Percentiles rank a stretch among this genome's conserved stretches.
Evolutionary conservation across 2,113 vertebrate genomes (phyloP).

Genomic region (Catharus bicknelli): DNA sequence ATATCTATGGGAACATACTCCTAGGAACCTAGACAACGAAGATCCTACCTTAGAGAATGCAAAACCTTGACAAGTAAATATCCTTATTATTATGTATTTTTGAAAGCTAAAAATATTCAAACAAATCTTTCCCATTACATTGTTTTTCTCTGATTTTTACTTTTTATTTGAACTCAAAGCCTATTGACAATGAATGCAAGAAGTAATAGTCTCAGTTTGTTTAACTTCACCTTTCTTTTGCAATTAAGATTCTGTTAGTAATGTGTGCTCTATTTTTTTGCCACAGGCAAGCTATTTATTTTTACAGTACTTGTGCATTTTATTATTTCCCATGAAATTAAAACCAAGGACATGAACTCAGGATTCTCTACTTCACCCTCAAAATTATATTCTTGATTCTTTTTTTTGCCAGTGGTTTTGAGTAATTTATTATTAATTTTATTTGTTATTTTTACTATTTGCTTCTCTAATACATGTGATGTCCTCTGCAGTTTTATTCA

Average conservation of each 20-base stretch:
- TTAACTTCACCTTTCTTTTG: not conserved
- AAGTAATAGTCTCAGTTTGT: not conserved
- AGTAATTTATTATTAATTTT: not conserved
- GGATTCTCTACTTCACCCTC: not conserved
- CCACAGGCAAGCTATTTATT: not conserved
- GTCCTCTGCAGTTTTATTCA: not conserved
- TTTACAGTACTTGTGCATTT: not conserved
- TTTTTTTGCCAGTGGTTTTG: not conserved
- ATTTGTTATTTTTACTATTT: not conserved
- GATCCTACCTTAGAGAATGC: not conserved
- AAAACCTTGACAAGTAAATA: not conserved
- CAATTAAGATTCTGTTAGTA: not conserved
- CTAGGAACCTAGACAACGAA: not conserved
- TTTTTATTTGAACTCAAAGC: not conserved
- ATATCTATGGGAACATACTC: not conserved
- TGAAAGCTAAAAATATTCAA: not conserved
- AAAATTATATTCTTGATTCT: not conserved
- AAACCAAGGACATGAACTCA: not conserved
- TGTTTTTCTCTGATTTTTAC: not conserved
- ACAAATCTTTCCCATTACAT: not conserved
- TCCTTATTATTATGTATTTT: not conserved
- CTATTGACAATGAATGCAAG: not conserved
- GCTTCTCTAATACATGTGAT: not conserved
- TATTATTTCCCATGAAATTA: not conserved
- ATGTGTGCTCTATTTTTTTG: not conserved